A percentile compares a stretch with the other conserved stretches of the same genome.
Conservation (phyloP, 1,140 invertebrate species). For the Tetragonula clypearis region DNA sequence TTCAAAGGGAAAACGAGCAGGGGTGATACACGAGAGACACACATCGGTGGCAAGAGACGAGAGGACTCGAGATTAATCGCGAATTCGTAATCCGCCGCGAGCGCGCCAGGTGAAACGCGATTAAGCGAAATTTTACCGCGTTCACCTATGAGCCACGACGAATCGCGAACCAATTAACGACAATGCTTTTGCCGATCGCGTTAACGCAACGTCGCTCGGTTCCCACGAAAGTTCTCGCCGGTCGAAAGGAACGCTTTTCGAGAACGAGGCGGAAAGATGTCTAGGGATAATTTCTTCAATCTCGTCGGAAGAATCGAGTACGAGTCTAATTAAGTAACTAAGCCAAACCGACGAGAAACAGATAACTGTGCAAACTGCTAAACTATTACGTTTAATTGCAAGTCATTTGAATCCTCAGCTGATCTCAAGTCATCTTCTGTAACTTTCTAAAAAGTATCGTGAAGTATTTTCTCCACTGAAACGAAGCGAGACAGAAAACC, state of each 20-base stretch:
- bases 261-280: not conserved
- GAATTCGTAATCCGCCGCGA: constrained; percentile 23
- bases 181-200: not conserved
- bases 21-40: not conserved
- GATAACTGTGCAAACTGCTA: too few species aligned
- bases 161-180: constrained; percentile 27
- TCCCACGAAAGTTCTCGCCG: not conserved
- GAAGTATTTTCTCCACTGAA: too few species aligned
- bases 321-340: too few species aligned
- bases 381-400: too few species aligned
- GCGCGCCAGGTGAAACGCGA: not conserved
- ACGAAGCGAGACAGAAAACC: too few species aligned
- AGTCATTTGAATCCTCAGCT: too few species aligned
- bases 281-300: not conserved
- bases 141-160: not conserved
- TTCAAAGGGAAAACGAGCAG: not conserved
- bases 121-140: constrained; percentile 21
- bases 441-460: too few species aligned
- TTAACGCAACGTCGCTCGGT: not conserved
- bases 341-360: too few species aligned
- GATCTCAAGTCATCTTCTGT: too few species aligned
- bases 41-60: not conserved
- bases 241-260: not conserved
- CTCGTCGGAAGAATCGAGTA: not conserved
- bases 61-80: constrained; percentile 1